Base-by-base conservation (phyloP, 2,888 invertebrate species). In the Chymomyza fuscimana region DNA sequence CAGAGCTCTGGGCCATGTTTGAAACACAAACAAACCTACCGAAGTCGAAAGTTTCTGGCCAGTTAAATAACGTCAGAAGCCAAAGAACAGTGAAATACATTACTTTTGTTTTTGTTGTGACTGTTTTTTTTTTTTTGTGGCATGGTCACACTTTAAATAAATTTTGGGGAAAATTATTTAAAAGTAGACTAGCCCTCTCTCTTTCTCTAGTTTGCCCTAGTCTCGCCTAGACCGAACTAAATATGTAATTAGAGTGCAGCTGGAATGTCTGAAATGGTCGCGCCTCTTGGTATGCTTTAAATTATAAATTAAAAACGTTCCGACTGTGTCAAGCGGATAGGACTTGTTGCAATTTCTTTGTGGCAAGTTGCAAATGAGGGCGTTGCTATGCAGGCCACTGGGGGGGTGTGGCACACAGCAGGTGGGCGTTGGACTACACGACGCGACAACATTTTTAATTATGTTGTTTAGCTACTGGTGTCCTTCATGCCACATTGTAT, bases 291-390 rank as follows among this genome's bases (percentile, higher is more conserved):
- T 68, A 63, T 64, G 67, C 61, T 68, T 75, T 86, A 79, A 86
- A 83, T 84, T 83, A 83, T 80, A 80, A 86, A 86, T 86, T 81
- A 75, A 46, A 12, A 46, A 46, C 12, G 40, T 46, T 15, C 12
- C 40, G 12, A 46, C 40, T 46, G 40, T 46, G 40, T 10, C 40
- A 46, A 46, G 40, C 40, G 12, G 40, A 46, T 12, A 15, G 12
- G 12, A 46, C 40, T 46, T 74, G 77, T 61, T 71, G 70, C 82
- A 72, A 64, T 61, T 76, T 32, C 36, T 60, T 25, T 58, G 58
- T 58, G 19, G 58, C 58, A 58, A 10, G 10, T 60, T 66, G 64
- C 67, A 76, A 84, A 77, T 67, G 71, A 54, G 72, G 69, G 73
- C 65, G 67, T 25, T 5, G 19, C 64, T 40, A 61, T 46, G 29